Evolutionary conservation across 2,797 vertebrate species (phyloP).

Genomic region (Typhlichthys eigenmanni): DNA sequence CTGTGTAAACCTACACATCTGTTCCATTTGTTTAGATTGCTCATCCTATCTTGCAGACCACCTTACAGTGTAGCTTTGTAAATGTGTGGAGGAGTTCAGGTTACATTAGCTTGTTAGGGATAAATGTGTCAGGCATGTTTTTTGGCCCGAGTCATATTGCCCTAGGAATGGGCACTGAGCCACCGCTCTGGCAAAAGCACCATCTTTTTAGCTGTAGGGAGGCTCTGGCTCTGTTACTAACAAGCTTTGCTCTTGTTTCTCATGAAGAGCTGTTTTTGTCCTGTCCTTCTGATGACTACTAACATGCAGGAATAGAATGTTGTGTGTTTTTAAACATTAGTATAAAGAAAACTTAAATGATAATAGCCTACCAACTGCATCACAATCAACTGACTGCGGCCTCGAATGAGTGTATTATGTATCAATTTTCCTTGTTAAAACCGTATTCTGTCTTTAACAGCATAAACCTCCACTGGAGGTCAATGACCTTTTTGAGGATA

Average conservation of each 20-base stretch:
- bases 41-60: slow-evolving; percentile 3
- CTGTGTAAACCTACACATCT: slow-evolving; percentile 30
- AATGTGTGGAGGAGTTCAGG: slow-evolving; percentile 36
- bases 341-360: not conserved
- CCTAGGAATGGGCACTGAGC: slow-evolving; percentile 62
- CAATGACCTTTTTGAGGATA: slow-evolving; percentile 96
- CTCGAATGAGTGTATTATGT: not conserved
- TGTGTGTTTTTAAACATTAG: slow-evolving; percentile 11
- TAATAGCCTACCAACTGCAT: not conserved
- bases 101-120: slow-evolving; percentile 45
- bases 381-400: not conserved
- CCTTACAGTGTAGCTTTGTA: slow-evolving; percentile 3
- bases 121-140: slow-evolving; percentile 40
- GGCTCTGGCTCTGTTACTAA: slow-evolving; percentile 61
- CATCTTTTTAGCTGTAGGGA: slow-evolving; percentile 71
- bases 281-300: slow-evolving; percentile 17
- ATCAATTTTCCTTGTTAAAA: slow-evolving; percentile 9
- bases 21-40: slow-evolving; percentile 12
- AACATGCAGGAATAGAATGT: slow-evolving; percentile 23
- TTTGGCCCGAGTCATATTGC: slow-evolving; percentile 23
- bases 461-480: slow-evolving; percentile 89
- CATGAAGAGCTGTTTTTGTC: slow-evolving; percentile 53
- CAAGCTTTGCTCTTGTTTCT: slow-evolving; percentile 59
- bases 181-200: slow-evolving; percentile 52
- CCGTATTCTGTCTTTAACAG: slow-evolving; percentile 64